Evolutionary conservation across 2,113 vertebrate genomes (phyloP).

Genomic region (Natator depressus): DNA sequence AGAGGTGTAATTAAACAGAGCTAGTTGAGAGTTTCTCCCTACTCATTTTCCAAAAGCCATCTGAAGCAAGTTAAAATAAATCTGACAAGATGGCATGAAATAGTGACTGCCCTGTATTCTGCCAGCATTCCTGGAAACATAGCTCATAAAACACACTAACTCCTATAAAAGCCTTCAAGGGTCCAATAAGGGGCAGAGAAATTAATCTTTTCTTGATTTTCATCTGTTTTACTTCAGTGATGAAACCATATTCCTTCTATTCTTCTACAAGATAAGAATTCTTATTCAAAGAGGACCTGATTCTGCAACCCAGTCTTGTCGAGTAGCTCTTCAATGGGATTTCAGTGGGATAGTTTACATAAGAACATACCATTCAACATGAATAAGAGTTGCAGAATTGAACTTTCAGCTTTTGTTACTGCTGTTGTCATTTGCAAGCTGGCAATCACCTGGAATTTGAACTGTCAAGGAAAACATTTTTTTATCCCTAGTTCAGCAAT

Average conservation of each 20-base stretch:
- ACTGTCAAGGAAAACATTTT: constrained; percentile 41
- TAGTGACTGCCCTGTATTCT: constrained; percentile 21
- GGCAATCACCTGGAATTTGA: constrained; percentile 37
- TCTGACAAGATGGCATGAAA: constrained; percentile 45
- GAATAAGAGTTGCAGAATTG: background rate
- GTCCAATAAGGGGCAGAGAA: background rate
- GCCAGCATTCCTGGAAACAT: constrained; percentile 35
- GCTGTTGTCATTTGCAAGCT: constrained; percentile 46
- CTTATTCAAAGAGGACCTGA: constrained; percentile 54
- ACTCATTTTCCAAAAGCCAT: background rate
- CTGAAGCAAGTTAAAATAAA: constrained; percentile 45
- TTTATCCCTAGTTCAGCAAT: background rate
- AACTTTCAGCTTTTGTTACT: constrained; percentile 48
- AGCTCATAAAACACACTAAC: constrained; percentile 55
- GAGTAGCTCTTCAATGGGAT: constrained; percentile 45
- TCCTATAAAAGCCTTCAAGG: constrained; percentile 50
- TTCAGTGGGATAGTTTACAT: background rate
- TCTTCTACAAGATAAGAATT: constrained; percentile 39
- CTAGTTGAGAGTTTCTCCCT: background rate
- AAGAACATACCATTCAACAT: constrained; percentile 46
- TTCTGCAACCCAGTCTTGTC: constrained; percentile 55
- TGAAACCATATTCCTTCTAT: constrained; percentile 23
- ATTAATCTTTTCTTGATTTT: constrained; percentile 48
- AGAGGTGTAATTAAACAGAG: background rate
- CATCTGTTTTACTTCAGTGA: constrained; percentile 27